Evolutionary conservation across 2,888 invertebrate species (phyloP).

Genomic region (Agriopis leucophaearia): DNA sequence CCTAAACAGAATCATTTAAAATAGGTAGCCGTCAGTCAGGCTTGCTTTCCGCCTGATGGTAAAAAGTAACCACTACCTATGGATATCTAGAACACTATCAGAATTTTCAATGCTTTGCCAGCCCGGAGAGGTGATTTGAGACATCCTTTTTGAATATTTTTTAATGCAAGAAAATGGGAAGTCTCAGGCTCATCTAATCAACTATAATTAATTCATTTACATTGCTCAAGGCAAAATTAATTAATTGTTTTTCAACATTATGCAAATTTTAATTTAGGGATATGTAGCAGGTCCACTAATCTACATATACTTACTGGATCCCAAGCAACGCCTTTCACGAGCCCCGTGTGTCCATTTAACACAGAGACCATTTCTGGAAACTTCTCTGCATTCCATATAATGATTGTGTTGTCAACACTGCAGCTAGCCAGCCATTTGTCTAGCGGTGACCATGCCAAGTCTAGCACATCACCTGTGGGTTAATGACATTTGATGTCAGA

Average conservation of each 20-base stretch:
- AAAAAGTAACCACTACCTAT: too few relatives aligned
- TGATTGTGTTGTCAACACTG: constrained; percentile 98
- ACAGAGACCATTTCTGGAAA: constrained; percentile 94
- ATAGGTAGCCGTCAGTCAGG: too few relatives aligned
- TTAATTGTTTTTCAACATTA: background rate
- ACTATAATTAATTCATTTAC: too few relatives aligned
- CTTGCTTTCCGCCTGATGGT: too few relatives aligned
- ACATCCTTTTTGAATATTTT: too few relatives aligned
- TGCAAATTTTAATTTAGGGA: background rate
- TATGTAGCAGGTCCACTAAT: background rate
- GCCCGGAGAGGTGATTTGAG: too few relatives aligned
- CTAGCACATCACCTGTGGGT: constrained; percentile 93
- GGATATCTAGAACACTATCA: too few relatives aligned
- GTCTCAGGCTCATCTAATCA: too few relatives aligned
- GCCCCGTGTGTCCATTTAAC: constrained; percentile 95
- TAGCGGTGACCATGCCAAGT: constrained; percentile 98
- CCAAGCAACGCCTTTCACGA: constrained; percentile 99
- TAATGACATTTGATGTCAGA: background rate
- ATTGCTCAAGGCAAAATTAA: background rate
- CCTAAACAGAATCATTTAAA: too few relatives aligned
- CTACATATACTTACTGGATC: constrained; percentile 93
- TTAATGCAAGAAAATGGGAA: too few relatives aligned
- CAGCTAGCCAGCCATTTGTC: constrained; percentile 98
- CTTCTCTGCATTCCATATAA: constrained; percentile 98
- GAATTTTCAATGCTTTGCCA: too few relatives aligned